Evolutionary conservation across 2,888 invertebrate species (phyloP), one percentile per base, ranked within the genome.

Genomic region (Cremastinae sp.): DNA sequence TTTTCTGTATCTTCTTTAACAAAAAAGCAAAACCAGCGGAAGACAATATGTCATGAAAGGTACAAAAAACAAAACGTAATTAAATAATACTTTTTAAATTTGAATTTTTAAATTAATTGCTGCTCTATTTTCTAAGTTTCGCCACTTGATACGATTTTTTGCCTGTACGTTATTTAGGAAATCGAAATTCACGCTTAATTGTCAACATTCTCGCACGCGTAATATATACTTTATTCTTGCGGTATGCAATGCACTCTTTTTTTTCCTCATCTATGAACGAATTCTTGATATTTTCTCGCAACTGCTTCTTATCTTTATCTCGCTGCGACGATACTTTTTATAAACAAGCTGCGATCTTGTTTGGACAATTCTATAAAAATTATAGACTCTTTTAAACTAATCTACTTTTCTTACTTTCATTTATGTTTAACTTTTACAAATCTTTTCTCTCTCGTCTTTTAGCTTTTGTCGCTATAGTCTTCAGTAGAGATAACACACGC

Each of bases 41-140:
- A 86, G 87, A 86, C 82, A 86, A 82, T 88, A 85, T 86, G 84
- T 86, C 85, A 81, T 88, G 88, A 77, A 77, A 88, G 88, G 88
- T 88, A 88, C 84, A 84, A 74, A 83, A 61, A 58, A 80, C 66
- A 78, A 81, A n/a, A n/a, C n/a, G n/a, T n/a, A 72, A 72, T 79
- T 66, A 81, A 77, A 72, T 74, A 79, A 59, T 14, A 14, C n/a
- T 38, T 14, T 65, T 54, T 22, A 22, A 22, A 14, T 45, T 28
- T 58, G 10, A 41, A 64, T 51, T 20, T 43, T 16, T 41, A 53
- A 2, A 43, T 20, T 12, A 16, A 43, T 41, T n/a, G n/a, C 7
- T 38, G 43, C 16, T 2, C 20, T 20, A 10, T 36, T 43, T 43
- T 41, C 16, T 51, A 38, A 36, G n/a, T 38, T 62, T 1, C 12